Conservation (phyloP, 2,113 vertebrate species). For the Solea senegalensis region DNA sequence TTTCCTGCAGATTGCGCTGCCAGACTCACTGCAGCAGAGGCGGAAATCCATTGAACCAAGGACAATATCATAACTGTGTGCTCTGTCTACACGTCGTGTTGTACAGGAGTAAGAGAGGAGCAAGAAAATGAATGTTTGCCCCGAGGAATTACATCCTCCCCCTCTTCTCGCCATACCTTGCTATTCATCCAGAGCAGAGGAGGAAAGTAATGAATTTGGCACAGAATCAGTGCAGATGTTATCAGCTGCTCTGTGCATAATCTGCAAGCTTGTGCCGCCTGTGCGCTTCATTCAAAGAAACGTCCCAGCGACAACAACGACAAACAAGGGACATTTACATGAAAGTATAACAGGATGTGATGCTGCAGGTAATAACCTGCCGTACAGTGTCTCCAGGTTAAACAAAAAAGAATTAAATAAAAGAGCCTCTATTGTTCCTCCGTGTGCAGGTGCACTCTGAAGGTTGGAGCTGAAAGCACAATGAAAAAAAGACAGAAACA, state of each 20-base stretch:
- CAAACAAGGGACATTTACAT: conserved; percentile 28
- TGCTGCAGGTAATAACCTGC: rapidly evolving
- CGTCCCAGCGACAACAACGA: background rate
- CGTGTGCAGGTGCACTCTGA: conserved; percentile 17
- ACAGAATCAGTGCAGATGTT: conserved; percentile 22
- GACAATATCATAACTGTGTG: conserved; percentile 47
- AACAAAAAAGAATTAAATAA: background rate
- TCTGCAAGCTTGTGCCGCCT: conserved; percentile 19
- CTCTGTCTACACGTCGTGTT: conserved; percentile 46
- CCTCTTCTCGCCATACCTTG: conserved; percentile 22
- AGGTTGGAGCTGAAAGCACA: background rate
- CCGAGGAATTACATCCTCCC: conserved; percentile 40
- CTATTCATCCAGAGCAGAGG: conserved; percentile 25
- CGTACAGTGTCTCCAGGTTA: background rate
- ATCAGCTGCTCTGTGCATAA: conserved; percentile 4
- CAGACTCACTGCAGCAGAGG: conserved; percentile 43
- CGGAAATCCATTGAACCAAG: conserved; percentile 59
- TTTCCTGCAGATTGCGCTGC: conserved; percentile 42
- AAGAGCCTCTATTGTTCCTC: conserved; percentile 25
- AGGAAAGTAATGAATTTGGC: conserved; percentile 30
- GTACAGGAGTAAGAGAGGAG: conserved; percentile 13
- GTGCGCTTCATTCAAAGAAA: conserved; percentile 26
- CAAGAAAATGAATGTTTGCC: conserved; percentile 63
- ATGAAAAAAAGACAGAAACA: background rate
- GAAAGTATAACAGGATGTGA: conserved; percentile 2